phyloP scores from a whole-genome alignment of 2,113 vertebrate species.

The Pongo abelii region DNA sequence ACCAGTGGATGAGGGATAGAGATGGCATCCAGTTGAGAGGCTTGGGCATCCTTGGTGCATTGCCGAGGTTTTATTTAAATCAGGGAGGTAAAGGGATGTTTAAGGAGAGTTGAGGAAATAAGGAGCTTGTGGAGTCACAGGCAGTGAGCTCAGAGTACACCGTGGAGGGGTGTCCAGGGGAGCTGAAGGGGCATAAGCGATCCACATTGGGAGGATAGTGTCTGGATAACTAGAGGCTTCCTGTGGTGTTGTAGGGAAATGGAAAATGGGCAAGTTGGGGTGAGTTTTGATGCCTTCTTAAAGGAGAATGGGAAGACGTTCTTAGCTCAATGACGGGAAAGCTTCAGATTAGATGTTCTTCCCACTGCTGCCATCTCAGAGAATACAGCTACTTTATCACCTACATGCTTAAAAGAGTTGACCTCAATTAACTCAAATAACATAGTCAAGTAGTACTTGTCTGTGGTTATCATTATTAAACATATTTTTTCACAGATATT shows the following conservation, averaged over 20 bases:
- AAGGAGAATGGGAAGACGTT: neutral
- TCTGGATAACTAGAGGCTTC: neutral
- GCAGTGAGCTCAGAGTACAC: no score
- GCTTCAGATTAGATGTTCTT: neutral
- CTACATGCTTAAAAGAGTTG: neutral
- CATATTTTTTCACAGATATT: constrained; percentile 27
- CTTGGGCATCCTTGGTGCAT: no score
- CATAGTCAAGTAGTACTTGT: neutral
- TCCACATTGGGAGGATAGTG: neutral
- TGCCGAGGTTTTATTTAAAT: neutral
- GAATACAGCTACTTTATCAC: neutral
- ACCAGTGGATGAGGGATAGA: accelerated
- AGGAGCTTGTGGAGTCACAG: neutral
- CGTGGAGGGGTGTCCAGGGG: neutral
- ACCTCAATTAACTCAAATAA: neutral
- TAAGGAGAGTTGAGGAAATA: neutral
- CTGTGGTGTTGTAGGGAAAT: neutral
- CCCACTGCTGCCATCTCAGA: neutral
- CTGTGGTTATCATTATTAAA: neutral
- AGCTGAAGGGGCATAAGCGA: accelerated
- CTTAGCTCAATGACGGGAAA: neutral
- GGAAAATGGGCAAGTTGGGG: neutral
- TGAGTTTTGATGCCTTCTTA: neutral
- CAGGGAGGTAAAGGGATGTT: neutral
- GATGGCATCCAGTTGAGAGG: neutral